Evolutionary conservation across 2,888 invertebrate genomes (phyloP).

Genomic region (Pristionchus exspectatus): DNA sequence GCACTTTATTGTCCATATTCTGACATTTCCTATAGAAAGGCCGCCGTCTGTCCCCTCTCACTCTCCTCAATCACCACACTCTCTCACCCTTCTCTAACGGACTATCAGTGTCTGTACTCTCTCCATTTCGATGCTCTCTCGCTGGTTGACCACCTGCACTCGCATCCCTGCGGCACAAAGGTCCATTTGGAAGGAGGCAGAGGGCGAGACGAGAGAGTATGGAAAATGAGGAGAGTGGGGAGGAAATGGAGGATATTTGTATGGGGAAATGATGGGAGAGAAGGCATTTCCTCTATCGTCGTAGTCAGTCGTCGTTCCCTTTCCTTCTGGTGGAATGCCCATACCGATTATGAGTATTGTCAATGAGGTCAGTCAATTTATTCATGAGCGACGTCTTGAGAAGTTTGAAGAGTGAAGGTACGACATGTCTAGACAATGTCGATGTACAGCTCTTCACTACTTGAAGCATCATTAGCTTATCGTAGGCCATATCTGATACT

Average conservation of each 20-base stretch:
- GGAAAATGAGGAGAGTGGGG: not conserved
- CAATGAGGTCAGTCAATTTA: slow-evolving; percentile 2
- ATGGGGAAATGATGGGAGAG: slow-evolving; percentile 34
- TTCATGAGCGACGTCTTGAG: not conserved
- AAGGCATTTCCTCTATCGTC: slow-evolving; percentile 9
- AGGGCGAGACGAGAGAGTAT: slow-evolving; percentile 32
- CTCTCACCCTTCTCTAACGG: not conserved
- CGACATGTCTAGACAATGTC: not conserved
- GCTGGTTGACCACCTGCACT: slow-evolving; percentile 9
- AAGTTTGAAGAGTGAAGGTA: not conserved
- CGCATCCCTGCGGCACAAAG: slow-evolving; percentile 28
- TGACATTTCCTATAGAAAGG: slow-evolving; percentile 49
- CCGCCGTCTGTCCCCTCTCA: not conserved
- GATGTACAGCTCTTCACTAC: not conserved
- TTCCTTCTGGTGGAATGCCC: not conserved
- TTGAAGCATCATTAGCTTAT: not conserved
- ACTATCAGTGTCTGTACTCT: slow-evolving; percentile 21
- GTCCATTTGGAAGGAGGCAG: slow-evolving; percentile 11
- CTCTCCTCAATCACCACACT: slow-evolving; percentile 20
- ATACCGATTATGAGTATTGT: not conserved
- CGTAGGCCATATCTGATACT: not conserved
- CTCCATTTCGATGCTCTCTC: not conserved
- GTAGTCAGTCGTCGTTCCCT: slow-evolving; percentile 22
- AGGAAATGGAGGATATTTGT: slow-evolving; percentile 37
- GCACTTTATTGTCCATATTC: slow-evolving; percentile 49